Conservation (phyloP, 2,797 vertebrate species). For the Gymnocypris eckloni region DNA sequence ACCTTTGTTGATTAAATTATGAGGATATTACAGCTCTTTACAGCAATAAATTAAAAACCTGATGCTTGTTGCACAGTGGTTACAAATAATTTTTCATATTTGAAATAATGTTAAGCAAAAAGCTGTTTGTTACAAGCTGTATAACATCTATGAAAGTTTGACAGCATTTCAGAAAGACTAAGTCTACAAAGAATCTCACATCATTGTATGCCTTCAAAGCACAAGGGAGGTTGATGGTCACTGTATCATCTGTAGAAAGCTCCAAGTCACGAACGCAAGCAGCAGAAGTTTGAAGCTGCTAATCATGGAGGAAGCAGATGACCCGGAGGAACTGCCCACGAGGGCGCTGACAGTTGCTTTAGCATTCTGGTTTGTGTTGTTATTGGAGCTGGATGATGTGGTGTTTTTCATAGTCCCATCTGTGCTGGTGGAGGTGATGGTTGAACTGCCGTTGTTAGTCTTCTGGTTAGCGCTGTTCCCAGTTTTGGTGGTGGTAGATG, state of each 20-base stretch:
- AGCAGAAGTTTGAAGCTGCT: not conserved
- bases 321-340: not conserved
- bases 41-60: too few relatives aligned
- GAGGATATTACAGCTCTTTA: not conserved
- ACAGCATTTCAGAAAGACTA: not conserved
- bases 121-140: not conserved
- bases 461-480: not conserved
- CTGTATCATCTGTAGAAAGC: constrained; percentile 12
- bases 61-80: not conserved
- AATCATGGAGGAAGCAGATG: not conserved
- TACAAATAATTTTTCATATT: not conserved
- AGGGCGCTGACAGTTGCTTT: too few relatives aligned
- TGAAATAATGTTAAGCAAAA: not conserved
- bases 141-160: not conserved
- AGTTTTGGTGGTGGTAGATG: not conserved
- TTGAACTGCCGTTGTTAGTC: not conserved
- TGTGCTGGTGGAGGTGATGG: not conserved
- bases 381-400: not conserved
- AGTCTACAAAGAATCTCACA: not conserved
- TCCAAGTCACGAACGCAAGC: not conserved
- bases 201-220: not conserved
- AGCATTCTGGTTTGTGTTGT: not conserved
- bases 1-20: not conserved
- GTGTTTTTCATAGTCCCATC: not conserved
- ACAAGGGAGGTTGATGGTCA: not conserved